Evolutionary conservation across 2,888 invertebrate species (phyloP).

Genomic region (Melanostoma mellinum): DNA sequence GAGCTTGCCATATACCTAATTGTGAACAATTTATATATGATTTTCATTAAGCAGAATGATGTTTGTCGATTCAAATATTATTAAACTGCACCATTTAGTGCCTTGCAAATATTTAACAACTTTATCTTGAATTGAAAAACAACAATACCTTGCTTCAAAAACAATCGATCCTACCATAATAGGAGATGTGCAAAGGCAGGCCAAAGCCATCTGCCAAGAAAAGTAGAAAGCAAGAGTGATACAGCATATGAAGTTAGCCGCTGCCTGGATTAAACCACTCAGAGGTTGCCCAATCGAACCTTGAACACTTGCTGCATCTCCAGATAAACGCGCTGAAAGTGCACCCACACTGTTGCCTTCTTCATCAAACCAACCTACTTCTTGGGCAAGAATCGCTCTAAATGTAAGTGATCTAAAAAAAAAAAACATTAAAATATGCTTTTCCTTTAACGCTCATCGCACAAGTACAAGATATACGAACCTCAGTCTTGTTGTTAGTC

Average conservation of each 20-base stretch:
- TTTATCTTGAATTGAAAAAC: no score
- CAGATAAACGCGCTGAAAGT: slow-evolving; percentile 86
- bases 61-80: not conserved
- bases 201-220: slow-evolving; percentile 88
- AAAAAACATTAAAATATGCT: not conserved
- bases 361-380: slow-evolving; percentile 89
- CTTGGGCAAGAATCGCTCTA: slow-evolving; percentile 86
- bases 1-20: slow-evolving; percentile 84
- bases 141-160: slow-evolving; percentile 83
- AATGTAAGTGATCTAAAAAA: slow-evolving; percentile 82
- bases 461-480: slow-evolving; percentile 75
- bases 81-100: no score
- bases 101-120: no score
- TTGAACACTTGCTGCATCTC: slow-evolving; percentile 88
- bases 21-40: not conserved
- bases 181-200: slow-evolving; percentile 86
- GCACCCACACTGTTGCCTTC: slow-evolving; percentile 87
- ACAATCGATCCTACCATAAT: slow-evolving; percentile 86
- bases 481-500: slow-evolving; percentile 85
- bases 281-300: slow-evolving; percentile 88
- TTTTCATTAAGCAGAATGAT: not conserved
- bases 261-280: slow-evolving; percentile 86
- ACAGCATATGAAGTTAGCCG: slow-evolving; percentile 86
- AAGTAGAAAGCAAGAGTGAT: slow-evolving; percentile 85
- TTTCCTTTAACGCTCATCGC: not conserved